These are phyloP conservation scores for Latrodectus geometricus DNA, from an alignment of 1,140 invertebrate species.

Conservation along the genomic window DNA sequence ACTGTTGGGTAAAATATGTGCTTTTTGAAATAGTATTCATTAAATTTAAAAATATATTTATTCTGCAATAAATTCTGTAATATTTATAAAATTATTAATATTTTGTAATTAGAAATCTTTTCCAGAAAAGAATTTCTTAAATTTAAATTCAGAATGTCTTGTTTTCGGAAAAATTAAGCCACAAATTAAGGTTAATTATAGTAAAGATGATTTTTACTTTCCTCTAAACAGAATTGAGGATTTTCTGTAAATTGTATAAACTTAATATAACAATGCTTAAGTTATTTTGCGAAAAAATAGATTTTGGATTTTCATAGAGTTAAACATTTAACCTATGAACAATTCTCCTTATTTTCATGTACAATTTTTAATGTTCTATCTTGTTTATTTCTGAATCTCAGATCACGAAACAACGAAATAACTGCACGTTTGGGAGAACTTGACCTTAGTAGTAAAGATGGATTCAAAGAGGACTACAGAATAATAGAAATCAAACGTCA, in stretches of 20 bases:
- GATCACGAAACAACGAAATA: constrained; percentile 12
- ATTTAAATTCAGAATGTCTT: too few relatives aligned
- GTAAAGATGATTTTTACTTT: too few relatives aligned
- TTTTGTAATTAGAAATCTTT: not conserved
- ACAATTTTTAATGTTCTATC: not conserved
- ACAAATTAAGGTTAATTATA: too few relatives aligned
- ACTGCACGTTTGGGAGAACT: constrained; percentile 51
- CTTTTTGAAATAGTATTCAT: not conserved
- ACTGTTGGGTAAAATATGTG: constrained; percentile 34
- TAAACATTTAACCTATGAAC: too few relatives aligned
- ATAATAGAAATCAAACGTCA: constrained; percentile 46
- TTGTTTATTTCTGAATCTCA: constrained; percentile 1
- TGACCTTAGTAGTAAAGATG: constrained; percentile 29
- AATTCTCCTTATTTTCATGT: not conserved
- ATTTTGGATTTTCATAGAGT: too few relatives aligned
- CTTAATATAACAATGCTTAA: too few relatives aligned
- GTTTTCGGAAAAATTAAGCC: too few relatives aligned
- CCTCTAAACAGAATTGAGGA: too few relatives aligned
- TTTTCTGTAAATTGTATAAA: too few relatives aligned
- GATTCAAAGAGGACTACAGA: constrained; percentile 30
- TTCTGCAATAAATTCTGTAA: not conserved
- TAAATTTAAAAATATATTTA: not conserved
- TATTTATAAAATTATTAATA: not conserved
- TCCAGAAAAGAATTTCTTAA: not conserved
- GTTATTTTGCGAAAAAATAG: too few relatives aligned